phyloP scores from a whole-genome alignment of 23 tunicate species.

The Halocynthia roretzi region DNA sequence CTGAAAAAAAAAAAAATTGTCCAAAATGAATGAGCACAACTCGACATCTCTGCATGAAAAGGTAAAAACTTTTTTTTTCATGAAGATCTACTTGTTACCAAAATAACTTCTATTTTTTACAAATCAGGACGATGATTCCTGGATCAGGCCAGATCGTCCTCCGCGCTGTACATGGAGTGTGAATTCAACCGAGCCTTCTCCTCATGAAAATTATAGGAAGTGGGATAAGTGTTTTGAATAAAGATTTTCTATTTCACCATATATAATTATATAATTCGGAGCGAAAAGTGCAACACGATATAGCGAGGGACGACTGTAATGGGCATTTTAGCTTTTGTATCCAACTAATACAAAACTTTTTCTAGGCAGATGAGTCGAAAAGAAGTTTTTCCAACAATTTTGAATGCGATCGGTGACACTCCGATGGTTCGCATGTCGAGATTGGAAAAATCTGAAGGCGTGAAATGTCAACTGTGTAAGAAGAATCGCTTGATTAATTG shows the following conservation, averaged over 20 bases:
- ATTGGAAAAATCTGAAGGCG: slow-evolving; percentile 72
- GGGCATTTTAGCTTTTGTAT: no score
- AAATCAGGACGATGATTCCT: slow-evolving; percentile 24
- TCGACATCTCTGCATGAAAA: no score
- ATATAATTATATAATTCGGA: no score
- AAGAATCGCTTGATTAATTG: not conserved
- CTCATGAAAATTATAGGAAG: slow-evolving; percentile 61
- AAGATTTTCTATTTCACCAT: not conserved
- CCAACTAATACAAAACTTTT: no score
- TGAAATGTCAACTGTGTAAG: slow-evolving; percentile 91
- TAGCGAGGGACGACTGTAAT: no score
- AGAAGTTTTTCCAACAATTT: slow-evolving; percentile 38
- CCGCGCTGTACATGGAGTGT: slow-evolving; percentile 78
- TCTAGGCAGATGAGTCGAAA: slow-evolving; percentile 9
- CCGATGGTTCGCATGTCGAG: slow-evolving; percentile 81
- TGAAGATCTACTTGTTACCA: no score
- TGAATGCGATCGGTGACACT: slow-evolving; percentile 91
- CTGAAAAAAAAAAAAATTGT: no score
- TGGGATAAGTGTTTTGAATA: slow-evolving; percentile 5
- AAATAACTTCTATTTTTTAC: not conserved
- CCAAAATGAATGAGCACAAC: no score
- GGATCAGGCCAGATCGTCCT: slow-evolving; percentile 89
- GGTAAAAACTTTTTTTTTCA: no score
- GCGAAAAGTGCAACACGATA: no score
- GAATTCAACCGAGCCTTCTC: slow-evolving; percentile 25